A percentile compares a stretch with the other conserved stretches of the same genome.
Evolutionary conservation across 2,888 invertebrate genomes (phyloP).

Genomic region (Diaprepes abbreviatus): DNA sequence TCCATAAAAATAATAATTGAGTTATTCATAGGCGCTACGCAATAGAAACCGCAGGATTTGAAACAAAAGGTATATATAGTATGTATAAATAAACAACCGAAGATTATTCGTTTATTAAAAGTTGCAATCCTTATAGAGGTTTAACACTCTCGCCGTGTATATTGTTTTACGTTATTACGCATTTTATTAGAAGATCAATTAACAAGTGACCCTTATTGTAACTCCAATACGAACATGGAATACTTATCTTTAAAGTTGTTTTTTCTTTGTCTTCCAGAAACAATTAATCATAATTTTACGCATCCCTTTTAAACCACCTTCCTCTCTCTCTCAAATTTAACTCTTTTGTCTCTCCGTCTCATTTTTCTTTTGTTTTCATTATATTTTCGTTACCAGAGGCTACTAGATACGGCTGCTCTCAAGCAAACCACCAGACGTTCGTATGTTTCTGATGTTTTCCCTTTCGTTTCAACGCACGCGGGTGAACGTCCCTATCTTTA

Average conservation of each 20-base stretch:
- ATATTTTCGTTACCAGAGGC: constrained; percentile 46
- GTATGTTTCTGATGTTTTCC: constrained; percentile 22
- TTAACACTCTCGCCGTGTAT: no score
- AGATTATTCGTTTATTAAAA: no score
- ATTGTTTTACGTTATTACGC: no score
- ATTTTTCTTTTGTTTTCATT: constrained; percentile 45
- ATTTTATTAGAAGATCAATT: no score
- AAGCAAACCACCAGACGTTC: constrained; percentile 27
- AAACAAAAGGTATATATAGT: no score
- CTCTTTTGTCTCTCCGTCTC: constrained; percentile 52
- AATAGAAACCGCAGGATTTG: no score
- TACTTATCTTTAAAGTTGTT: not conserved
- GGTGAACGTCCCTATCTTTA: not conserved
- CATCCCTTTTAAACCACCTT: constrained; percentile 40
- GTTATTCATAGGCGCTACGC: no score
- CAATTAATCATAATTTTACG: constrained; percentile 36
- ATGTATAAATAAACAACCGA: no score
- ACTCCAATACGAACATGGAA: no score
- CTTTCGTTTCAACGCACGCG: not conserved
- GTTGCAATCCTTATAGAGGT: no score
- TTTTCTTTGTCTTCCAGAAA: constrained; percentile 25
- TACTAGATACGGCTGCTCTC: constrained; percentile 35
- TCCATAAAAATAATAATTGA: no score
- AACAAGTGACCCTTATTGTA: no score
- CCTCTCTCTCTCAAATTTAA: constrained; percentile 46